Evolutionary conservation across 2,797 vertebrate genomes (phyloP).

Genomic region (Myotis pilosus): DNA sequence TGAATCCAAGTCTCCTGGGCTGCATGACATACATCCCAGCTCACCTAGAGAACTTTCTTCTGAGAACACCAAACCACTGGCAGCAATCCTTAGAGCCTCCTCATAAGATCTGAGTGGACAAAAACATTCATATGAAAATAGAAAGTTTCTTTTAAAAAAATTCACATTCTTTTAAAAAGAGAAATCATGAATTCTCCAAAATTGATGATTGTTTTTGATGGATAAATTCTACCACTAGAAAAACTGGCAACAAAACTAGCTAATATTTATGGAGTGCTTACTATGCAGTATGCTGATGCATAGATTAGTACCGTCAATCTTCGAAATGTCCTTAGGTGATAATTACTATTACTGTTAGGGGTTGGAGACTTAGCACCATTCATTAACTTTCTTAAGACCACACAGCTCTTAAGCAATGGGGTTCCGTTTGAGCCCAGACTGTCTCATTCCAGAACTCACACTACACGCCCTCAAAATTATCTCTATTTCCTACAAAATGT

Average conservation of each 20-base stretch:
- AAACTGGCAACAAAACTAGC: background rate
- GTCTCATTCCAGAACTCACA: background rate
- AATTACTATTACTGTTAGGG: background rate
- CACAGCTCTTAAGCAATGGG: background rate
- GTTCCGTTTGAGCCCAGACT: background rate
- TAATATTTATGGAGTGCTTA: background rate
- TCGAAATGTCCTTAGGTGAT: background rate
- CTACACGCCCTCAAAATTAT: background rate
- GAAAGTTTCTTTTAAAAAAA: background rate
- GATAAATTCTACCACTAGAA: background rate
- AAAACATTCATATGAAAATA: constrained; percentile 10
- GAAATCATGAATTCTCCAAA: background rate
- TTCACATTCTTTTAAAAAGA: background rate
- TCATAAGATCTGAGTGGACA: background rate
- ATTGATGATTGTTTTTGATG: background rate
- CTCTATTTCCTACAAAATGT: background rate
- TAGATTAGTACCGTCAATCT: background rate
- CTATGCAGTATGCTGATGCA: background rate
- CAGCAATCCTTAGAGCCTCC: background rate
- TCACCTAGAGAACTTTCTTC: background rate
- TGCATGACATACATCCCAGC: background rate
- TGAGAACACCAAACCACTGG: background rate
- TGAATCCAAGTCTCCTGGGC: background rate
- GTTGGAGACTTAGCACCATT: background rate
- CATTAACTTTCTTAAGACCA: background rate